These are phyloP conservation scores for Electrophaes corylata DNA, from an alignment of 2,888 invertebrate genomes.

Conservation along the genomic window DNA sequence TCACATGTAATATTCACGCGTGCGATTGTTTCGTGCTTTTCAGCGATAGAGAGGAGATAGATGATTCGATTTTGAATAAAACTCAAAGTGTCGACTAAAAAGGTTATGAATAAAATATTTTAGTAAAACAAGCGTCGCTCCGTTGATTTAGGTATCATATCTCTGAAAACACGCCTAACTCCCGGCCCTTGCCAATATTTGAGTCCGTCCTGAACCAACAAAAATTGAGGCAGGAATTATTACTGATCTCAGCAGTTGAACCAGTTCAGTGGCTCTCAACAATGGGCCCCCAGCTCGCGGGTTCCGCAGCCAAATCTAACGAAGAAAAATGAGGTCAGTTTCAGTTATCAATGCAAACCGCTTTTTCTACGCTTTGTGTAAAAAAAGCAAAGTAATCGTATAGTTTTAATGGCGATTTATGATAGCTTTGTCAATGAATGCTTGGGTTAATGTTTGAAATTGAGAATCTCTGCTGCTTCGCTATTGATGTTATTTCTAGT, in stretches of 20 bases:
- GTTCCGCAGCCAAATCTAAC: conserved; percentile 14
- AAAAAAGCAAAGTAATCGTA: conserved; percentile 8
- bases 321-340: conserved; percentile 23
- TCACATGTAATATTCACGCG: too few relatives aligned
- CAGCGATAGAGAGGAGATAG: background rate
- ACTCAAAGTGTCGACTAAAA: conserved; percentile 1
- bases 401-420: conserved; percentile 1
- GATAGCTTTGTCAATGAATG: background rate
- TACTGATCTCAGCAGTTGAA: conserved; percentile 21
- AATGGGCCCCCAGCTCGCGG: conserved; percentile 20
- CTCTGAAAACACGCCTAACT: conserved; percentile 23
- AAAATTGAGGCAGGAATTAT: conserved; percentile 12
- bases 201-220: conserved; percentile 24
- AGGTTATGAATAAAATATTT: conserved; percentile 15
- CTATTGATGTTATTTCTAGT: too few relatives aligned
- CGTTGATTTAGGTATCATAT: conserved; percentile 31
- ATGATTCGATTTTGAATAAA: conserved; percentile 1
- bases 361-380: conserved; percentile 10
- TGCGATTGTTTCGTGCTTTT: too few relatives aligned
- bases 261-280: conserved; percentile 20
- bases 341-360: conserved; percentile 18
- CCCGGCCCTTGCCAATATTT: conserved; percentile 20
- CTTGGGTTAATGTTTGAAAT: background rate
- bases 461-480: too few relatives aligned
- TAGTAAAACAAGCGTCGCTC: conserved; percentile 1